Evolutionary conservation across 2,888 invertebrate species (phyloP), one percentile per base, ranked within the genome.

Genomic region (Agonopterix heracliana): DNA sequence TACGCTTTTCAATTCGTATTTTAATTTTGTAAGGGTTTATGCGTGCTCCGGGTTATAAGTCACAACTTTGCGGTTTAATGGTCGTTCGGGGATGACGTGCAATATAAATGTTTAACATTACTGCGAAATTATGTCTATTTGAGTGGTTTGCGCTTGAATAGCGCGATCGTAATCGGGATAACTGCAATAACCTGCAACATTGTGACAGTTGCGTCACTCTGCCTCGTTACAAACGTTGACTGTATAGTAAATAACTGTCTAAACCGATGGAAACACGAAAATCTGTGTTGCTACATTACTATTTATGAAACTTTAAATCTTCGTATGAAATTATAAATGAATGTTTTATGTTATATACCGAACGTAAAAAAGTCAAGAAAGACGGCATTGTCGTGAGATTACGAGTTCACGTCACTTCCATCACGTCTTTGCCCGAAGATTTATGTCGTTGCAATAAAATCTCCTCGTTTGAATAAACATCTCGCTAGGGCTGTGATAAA

Each of bases 381-480:
- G 68, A 67, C 62, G 64, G 74, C 73, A 77, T 76, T 77, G 75
- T 78, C 63, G 72, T 68, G 57, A 70, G 75, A 78, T 80, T 78
- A 78, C 75, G 73, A 66, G 66, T 61, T 66, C 69, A 66, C 71
- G 78, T 78, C 80, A 78, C 73, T 82, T 69, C 73, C 77, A 80
- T 77, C 74, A 72, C 74, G 74, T 71, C 71, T 74, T 74, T 64
- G 62, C 63, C 54, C 57, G 63, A 77, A 82, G 81, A 83, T 83
- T 85, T 81, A 85, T 83, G 79, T 80, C 74, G 74, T 81, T 81
- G 80, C 82, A 83, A 86, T 85, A 83, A 85, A 84, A 85, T 81
- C 77, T 78, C 77, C 74, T 80, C 78, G 78, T 85, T 84, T 83
- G 86, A 85, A 86, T 86, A 85, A 86, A 85, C 83, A 86, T 83